These are phyloP conservation scores for Gopherus flavomarginatus DNA, from an alignment of 2,113 vertebrate genomes.

Conservation along the genomic window DNA sequence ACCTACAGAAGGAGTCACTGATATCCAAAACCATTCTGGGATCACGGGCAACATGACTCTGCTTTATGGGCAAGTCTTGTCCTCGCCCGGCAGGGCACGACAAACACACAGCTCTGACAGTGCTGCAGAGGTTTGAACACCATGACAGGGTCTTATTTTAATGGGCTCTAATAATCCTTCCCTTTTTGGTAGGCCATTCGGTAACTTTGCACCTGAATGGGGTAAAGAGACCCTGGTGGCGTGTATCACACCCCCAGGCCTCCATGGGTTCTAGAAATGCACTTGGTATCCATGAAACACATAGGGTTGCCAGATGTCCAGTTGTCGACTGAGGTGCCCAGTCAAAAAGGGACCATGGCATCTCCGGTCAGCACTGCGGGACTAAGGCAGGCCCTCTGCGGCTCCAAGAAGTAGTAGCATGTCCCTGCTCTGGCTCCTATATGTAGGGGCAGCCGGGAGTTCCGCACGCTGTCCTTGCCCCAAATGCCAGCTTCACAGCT, in stretches of 20 bases:
- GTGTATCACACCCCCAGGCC: too few species aligned
- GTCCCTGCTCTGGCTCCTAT: too few species aligned
- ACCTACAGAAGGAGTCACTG: fast-evolving
- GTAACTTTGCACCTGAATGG: background rate
- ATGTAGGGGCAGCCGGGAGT: too few species aligned
- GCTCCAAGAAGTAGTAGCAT: too few species aligned
- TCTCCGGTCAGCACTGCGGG: too few species aligned
- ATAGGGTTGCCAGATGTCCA: too few species aligned
- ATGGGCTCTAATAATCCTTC: background rate
- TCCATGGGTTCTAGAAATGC: background rate
- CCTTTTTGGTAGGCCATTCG: background rate
- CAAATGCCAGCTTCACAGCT: too few species aligned
- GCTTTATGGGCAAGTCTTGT: background rate
- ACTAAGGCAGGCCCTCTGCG: too few species aligned
- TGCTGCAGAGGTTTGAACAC: background rate
- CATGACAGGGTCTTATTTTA: background rate
- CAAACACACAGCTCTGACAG: background rate
- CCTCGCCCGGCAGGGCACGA: background rate
- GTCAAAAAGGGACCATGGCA: too few species aligned
- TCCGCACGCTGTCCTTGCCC: too few species aligned
- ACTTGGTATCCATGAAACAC: fast-evolving
- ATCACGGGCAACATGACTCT: background rate
- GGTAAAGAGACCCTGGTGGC: too few species aligned
- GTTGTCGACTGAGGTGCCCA: too few species aligned
- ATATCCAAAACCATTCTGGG: background rate